Conservation (phyloP, 2,113 vertebrate genomes). For the Rafetus swinhoei region DNA sequence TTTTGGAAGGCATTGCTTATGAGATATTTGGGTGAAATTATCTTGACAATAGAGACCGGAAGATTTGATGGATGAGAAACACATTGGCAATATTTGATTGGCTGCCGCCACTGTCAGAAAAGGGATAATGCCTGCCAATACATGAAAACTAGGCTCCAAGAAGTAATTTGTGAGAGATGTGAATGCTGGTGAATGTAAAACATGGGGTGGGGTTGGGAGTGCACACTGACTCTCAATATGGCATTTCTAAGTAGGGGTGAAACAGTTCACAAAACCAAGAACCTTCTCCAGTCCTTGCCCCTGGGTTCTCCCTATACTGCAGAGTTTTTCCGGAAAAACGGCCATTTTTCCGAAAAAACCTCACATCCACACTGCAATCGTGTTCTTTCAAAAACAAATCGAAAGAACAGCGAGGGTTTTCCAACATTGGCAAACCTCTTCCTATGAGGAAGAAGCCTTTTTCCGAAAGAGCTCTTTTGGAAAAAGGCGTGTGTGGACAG, state of each 20-base stretch:
- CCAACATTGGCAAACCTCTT: too few relatives aligned
- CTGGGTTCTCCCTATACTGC: neutral
- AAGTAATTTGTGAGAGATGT: neutral
- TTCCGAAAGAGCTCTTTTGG: too few relatives aligned
- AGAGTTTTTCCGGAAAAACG: too few relatives aligned
- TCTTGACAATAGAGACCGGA: neutral
- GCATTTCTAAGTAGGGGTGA: fast-evolving
- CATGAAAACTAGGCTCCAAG: neutral
- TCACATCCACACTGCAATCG: too few relatives aligned
- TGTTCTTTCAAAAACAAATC: too few relatives aligned
- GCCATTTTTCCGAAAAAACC: too few relatives aligned
- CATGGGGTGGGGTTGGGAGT: neutral
- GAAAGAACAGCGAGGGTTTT: too few relatives aligned
- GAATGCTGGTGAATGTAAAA: fast-evolving
- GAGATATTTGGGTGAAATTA: neutral
- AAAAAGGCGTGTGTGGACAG: too few relatives aligned
- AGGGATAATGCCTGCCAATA: neutral
- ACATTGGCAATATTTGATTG: neutral
- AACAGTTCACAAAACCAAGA: fast-evolving
- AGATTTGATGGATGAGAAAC: neutral
- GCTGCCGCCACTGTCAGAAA: neutral
- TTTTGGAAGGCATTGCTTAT: neutral
- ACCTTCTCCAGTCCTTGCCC: fast-evolving
- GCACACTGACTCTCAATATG: neutral
- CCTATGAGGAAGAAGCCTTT: too few relatives aligned